Evolutionary conservation across 2,113 vertebrate species (phyloP), one percentile per base, ranked within the genome.

Genomic region (Emydura subglobosa): DNA sequence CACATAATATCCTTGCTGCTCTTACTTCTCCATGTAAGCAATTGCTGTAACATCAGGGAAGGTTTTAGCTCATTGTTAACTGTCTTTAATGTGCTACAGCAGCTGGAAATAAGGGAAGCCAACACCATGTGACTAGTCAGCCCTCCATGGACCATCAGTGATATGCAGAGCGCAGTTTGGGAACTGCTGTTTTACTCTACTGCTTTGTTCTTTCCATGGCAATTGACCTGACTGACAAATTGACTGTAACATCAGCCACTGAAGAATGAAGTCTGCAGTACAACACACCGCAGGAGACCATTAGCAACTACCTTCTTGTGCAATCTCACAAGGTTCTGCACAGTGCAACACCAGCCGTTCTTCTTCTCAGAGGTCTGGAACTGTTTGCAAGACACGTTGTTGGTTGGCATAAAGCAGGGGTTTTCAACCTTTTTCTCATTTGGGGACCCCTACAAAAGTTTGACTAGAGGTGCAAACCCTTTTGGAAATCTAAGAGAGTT

Each of bases 261-360:
- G 65, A 21, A 39, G 19, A 22, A 19, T 17, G 42, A 78, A 29
- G 74, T 16, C 42, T 78, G n/a, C 74, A 47, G 74, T 47, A 47
- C 24, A 76, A 22, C 42, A 42, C 0, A 79, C 42, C 88, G 49
- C 4, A n/a, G 16, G 7, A 53, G 10, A 83, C 42, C 34, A 44
- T 24, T n/a, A 86, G 51, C 10, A 87, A 31, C 10, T 17, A 34
- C 19, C 4, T 6, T 12, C 47, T 39, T 83, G 31, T 49, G 39
- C 59, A 55, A 10, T 83, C 42, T 42, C 68, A 6, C 39, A 14
- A 25, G 74, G 24, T 13, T 78, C 74, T 39, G 13, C 14, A 10
- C 3, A 22, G 49, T 8, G 78, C 1, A 2, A 57, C 0, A 2
- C 31, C 27, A 68, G 5, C 16, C 85, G 34, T 42, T 83, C 59